These are phyloP conservation scores for Frankliniella fusca DNA, from an alignment of 2,888 invertebrate genomes.

Conservation along the genomic window DNA sequence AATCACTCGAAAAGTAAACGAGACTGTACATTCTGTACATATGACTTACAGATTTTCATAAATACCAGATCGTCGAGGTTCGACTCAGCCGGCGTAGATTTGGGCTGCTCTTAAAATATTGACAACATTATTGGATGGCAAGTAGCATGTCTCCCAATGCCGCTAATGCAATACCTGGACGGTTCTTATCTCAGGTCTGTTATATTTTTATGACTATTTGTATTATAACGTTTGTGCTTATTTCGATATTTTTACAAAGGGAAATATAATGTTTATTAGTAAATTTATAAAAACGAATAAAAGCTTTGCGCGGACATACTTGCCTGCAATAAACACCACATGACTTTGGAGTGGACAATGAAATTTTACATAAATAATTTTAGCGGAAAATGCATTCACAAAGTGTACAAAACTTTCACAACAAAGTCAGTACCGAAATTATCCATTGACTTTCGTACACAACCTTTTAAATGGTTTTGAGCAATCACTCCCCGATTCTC, in stretches of 20 bases:
- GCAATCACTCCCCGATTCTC: background rate
- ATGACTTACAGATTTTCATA: background rate
- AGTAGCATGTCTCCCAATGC: background rate
- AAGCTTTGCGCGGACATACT: no score
- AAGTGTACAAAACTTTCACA: no score
- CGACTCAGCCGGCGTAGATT: background rate
- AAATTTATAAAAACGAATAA: no score
- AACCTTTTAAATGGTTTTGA: background rate
- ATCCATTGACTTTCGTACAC: no score
- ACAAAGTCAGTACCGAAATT: no score
- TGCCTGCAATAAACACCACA: no score
- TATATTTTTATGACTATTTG: background rate
- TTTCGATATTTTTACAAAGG: background rate
- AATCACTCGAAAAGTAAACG: no score
- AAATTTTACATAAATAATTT: no score
- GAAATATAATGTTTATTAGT: no score
- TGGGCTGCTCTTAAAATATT: conserved; percentile 4
- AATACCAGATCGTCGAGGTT: no score
- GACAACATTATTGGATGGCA: conserved; percentile 17
- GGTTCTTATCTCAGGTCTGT: background rate
- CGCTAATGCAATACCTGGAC: background rate
- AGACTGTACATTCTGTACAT: background rate
- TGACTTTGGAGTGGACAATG: no score
- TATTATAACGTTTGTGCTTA: conserved; percentile 1
- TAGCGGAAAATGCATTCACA: no score